Percentiles rank a stretch among this genome's conserved stretches.
Conservation (phyloP, 2,888 invertebrate species). For the Macrosiphum euphorbiae region DNA sequence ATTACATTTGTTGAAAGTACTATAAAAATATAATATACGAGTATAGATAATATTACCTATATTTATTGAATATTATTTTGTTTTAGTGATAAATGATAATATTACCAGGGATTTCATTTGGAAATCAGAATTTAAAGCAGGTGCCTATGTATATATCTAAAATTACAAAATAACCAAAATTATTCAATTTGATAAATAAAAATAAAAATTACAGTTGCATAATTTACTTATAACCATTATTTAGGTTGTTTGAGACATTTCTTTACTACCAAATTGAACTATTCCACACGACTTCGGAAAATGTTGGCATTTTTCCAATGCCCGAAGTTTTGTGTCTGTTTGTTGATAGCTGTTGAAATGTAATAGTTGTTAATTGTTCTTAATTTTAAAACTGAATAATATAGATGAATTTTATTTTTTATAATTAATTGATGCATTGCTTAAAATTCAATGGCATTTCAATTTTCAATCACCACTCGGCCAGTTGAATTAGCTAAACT, state of each 20-base stretch:
- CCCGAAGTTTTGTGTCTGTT: not conserved
- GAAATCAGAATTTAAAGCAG: not conserved
- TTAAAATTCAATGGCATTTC: too few species aligned
- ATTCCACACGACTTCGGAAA: not conserved
- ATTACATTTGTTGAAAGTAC: not conserved
- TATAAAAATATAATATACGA: too few species aligned
- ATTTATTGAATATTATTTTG: too few species aligned
- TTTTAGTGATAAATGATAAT: too few species aligned
- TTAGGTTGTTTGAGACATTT: not conserved
- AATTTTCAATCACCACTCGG: not conserved
- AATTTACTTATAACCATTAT: not conserved
- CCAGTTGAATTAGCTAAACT: not conserved
- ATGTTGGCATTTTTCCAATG: not conserved
- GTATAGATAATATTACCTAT: too few species aligned
- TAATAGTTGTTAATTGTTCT: not conserved
- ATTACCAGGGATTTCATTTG: too few species aligned
- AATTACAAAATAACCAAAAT: not conserved
- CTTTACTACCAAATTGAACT: not conserved
- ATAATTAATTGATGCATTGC: not conserved
- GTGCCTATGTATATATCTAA: not conserved
- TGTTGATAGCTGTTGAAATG: not conserved
- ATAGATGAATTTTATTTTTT: not conserved
- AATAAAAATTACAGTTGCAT: not conserved
- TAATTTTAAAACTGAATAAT: not conserved
- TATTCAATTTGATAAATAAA: not conserved